phyloP scores from a whole-genome alignment of 2,113 vertebrate genomes.

The Orycteropus afer region DNA sequence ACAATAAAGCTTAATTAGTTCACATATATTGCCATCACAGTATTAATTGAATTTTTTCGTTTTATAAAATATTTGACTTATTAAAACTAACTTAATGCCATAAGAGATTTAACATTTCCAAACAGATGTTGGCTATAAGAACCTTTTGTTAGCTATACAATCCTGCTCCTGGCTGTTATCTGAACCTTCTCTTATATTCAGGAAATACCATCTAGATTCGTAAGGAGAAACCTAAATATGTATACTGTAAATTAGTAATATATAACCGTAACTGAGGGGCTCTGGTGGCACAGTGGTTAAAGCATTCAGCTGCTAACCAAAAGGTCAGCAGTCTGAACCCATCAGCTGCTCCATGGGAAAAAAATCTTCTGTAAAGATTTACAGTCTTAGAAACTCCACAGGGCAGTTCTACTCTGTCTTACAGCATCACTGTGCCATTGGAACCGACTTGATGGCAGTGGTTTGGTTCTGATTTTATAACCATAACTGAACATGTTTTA shows the following conservation, averaged over 20 bases:
- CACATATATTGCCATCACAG: background rate
- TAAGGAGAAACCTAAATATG: background rate
- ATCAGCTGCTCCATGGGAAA: too few relatives aligned
- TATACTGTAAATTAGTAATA: slow-evolving; percentile 29
- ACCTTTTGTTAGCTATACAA: slow-evolving; percentile 17
- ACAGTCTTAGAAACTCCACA: too few relatives aligned
- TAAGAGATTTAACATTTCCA: slow-evolving; percentile 5
- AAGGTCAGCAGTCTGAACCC: too few relatives aligned
- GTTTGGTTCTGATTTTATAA: too few relatives aligned
- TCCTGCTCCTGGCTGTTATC: background rate
- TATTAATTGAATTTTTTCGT: background rate
- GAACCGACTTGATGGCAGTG: too few relatives aligned
- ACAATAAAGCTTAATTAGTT: background rate
- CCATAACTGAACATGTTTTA: slow-evolving; percentile 37
- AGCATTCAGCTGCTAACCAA: too few relatives aligned
- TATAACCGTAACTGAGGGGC: background rate
- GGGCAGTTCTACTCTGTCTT: too few relatives aligned
- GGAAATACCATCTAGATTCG: slow-evolving; percentile 19
- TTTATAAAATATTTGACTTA: too few relatives aligned
- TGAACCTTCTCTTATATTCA: background rate
- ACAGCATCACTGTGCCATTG: too few relatives aligned
- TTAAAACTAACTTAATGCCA: background rate
- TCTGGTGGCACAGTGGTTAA: too few relatives aligned
- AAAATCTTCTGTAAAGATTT: too few relatives aligned
- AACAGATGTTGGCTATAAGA: slow-evolving; percentile 7